Conservation (phyloP, 2,113 vertebrate genomes). For the Chaetops frenatus region DNA sequence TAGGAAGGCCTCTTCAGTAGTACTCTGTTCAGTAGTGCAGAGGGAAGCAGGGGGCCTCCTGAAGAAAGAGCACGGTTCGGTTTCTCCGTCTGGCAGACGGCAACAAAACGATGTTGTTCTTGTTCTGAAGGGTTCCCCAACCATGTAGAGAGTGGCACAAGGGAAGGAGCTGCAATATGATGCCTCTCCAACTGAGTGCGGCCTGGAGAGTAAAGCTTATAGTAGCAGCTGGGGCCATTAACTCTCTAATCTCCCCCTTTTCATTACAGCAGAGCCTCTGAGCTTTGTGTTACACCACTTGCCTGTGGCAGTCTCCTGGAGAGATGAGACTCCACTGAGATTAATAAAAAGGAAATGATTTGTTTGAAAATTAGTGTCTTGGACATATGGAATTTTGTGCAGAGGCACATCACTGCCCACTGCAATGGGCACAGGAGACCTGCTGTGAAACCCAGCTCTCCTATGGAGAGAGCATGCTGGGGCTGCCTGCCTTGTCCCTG, state of each 20-base stretch:
- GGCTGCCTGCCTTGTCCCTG: not conserved
- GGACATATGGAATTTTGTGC: not conserved
- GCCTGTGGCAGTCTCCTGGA: not conserved
- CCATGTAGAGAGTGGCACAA: not conserved
- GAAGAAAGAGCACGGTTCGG: not conserved
- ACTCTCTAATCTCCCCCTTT: not conserved
- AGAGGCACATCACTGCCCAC: not conserved
- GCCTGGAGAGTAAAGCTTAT: not conserved
- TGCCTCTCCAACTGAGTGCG: slow-evolving; percentile 3
- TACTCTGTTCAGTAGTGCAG: not conserved
- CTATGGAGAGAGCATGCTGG: accelerated
- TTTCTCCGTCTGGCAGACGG: not conserved
- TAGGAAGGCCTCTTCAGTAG: no score
- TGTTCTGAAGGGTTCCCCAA: slow-evolving; percentile 3
- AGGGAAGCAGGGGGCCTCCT: not conserved
- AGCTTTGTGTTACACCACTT: not conserved
- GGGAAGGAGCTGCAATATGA: slow-evolving; percentile 19
- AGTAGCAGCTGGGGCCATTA: slow-evolving; percentile 1
- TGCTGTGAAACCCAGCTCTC: not conserved
- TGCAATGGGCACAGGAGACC: not conserved
- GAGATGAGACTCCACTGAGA: not conserved
- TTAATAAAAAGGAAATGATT: not conserved
- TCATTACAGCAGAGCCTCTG: not conserved
- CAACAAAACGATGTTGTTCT: not conserved
- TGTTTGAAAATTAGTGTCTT: not conserved